Evolutionary conservation across 2,888 invertebrate genomes (phyloP), one percentile per base, ranked within the genome.

Genomic region (Spialia ferax): DNA sequence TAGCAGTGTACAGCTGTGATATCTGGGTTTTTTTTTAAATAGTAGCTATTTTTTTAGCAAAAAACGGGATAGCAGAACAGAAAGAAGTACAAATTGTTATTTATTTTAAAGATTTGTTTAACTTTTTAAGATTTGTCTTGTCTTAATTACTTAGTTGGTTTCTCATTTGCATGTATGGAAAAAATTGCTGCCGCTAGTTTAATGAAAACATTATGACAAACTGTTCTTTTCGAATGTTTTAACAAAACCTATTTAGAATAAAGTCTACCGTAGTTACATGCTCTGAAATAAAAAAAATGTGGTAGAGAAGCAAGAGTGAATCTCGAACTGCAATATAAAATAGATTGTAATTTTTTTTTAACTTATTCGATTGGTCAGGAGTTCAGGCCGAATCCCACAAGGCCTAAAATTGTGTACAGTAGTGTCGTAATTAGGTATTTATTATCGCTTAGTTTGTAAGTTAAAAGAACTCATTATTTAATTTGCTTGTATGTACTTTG

Each of bases 391-490:
- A 20, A 20, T 20, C 4, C 20, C 10, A 18, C 20, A 18, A 48
- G 48, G 48, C 18, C 10, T 20, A 8, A 0, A 48, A 20, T 48
- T 48, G 15, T 48, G 20, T 1, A 20, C 8, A 11, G 18, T 48
- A 20, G 48, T 18, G 20, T 20, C 13, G 11, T n/a, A 38, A 38
- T 38, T 38, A 38, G 5, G n/a, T 38, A 38, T 38, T 38, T 38
- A n/a, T 38, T 38, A n/a, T n/a, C n/a, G 38, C 38, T 38, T 48
- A 48, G 20, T 20, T 48, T 48, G 48, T 48, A 48, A 50, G 50
- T 11, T 20, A 50, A 50, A 50, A 50, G 11, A 22, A 50, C 50
- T 50, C 50, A 50, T 22, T 50, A 50, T 45, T 45, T 45, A 45
- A 38, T 48, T 48, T n/a, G 48, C 20, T 48, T 48, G 18, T 48